phyloP scores from a whole-genome alignment of 2,797 vertebrate genomes.

The Chloroceryle amazona region DNA sequence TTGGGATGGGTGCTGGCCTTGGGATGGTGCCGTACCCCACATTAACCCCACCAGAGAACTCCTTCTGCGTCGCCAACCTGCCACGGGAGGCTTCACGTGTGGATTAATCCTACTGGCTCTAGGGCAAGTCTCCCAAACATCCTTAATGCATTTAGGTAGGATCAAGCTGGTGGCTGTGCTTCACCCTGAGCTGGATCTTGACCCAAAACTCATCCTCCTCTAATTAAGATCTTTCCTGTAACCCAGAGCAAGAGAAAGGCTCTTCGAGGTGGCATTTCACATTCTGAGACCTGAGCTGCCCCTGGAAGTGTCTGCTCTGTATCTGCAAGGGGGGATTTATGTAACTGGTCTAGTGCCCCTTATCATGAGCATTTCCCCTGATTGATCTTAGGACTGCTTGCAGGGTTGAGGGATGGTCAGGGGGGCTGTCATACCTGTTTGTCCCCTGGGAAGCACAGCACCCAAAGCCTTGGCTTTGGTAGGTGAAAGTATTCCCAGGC shows the following conservation, averaged over 20 bases:
- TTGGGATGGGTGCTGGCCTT: not conserved
- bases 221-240: not conserved
- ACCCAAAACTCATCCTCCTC: not conserved
- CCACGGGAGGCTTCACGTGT: not conserved
- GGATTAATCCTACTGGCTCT: not conserved
- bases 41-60: not conserved
- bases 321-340: not conserved
- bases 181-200: not conserved
- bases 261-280: not conserved
- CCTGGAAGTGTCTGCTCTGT: not conserved
- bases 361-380: not conserved
- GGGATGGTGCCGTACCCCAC: accelerated
- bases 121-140: not conserved
- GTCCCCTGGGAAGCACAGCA: not conserved
- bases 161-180: not conserved
- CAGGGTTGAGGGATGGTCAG: not conserved
- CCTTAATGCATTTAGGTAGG: not conserved
- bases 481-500: not conserved
- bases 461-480: not conserved
- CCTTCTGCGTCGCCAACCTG: not conserved
- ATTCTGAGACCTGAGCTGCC: not conserved
- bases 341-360: not conserved
- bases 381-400: not conserved
- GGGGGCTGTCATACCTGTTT: not conserved
- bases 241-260: not conserved